Evolutionary conservation across 2,888 invertebrate species (phyloP).

Genomic region (Platerodrilus igneus): DNA sequence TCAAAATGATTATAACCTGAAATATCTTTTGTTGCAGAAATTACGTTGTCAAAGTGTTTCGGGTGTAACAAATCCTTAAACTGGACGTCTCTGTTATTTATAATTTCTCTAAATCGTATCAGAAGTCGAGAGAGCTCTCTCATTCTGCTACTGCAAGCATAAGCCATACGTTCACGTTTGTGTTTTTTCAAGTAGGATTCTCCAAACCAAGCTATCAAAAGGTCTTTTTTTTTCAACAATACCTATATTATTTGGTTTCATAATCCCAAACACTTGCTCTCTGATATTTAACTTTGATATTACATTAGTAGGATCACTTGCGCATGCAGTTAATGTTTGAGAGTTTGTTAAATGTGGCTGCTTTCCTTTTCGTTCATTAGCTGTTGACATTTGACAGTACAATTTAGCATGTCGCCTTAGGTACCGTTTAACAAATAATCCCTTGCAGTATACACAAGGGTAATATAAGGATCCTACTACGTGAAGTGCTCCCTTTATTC

Average conservation of each 20-base stretch:
- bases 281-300: conserved; percentile 27
- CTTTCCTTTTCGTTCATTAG: background rate
- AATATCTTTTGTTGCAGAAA: conserved; percentile 18
- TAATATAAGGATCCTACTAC: no score
- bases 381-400: conserved; percentile 8
- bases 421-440: conserved; percentile 18
- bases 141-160: conserved; percentile 27
- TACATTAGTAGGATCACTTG: conserved; percentile 22
- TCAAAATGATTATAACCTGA: conserved; percentile 17
- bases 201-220: conserved; percentile 26
- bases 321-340: conserved; percentile 24
- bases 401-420: conserved; percentile 21
- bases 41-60: conserved; percentile 10
- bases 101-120: conserved; percentile 13
- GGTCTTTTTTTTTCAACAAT: conserved; percentile 26
- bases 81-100: background rate
- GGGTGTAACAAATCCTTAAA: background rate
- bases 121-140: conserved; percentile 26
- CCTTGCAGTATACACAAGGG: conserved; percentile 21
- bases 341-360: conserved; percentile 16
- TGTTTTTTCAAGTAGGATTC: conserved; percentile 29
- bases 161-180: conserved; percentile 24
- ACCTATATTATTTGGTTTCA: conserved; percentile 26
- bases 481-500: no score
- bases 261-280: conserved; percentile 22